Base-by-base conservation (phyloP, 2,888 invertebrate species). In the Stenoptilia bipunctidactyla region DNA sequence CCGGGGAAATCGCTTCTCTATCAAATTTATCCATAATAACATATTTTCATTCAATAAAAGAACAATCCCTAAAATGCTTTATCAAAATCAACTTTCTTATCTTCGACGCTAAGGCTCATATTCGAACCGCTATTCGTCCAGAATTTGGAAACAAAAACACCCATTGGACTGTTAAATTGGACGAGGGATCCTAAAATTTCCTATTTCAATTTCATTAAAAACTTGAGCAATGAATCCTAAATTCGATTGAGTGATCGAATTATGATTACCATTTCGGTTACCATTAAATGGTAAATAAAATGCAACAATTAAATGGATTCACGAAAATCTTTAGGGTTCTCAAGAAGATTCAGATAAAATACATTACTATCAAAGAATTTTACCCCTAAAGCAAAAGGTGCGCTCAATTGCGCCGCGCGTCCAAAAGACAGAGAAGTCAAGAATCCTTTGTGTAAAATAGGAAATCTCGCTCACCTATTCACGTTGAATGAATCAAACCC, bases 81-180 rank as follows among this genome's bases (percentile, higher is more conserved):
- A n/a, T n/a, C 63, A 73, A 75, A 72, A 66, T 63, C 63, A 55
- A 69, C 64, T 68, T 68, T 66, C 58, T 57, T 56, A 62, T 70
- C 68, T 70, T 68, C 70, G 61, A 63, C 75, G 69, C 64, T 67
- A 71, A 69, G 65, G 66, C 69, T 71, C 66, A 73, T 63, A 68
- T 64, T 67, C 69, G 66, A 74, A 72, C 68, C 72, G 68, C 75
- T 76, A 73, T 76, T 70, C 69, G 62, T n/a, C n/a, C n/a, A n/a
- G n/a, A 66, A 57, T 47, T 51, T 64, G 66, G 65, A 77, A 79
- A 79, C 69, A 76, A 75, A 75, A 59, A 20, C 20, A n/a, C n/a
- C 68, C 63, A 68, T 73, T 76, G 67, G 74, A 53, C 63, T 70
- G 60, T 68, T 57, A 74, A 77, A 79, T 80, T 75, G 68, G 62